Evolutionary conservation across 2,797 vertebrate genomes (phyloP).

Genomic region (Phoeniculus purpureus): DNA sequence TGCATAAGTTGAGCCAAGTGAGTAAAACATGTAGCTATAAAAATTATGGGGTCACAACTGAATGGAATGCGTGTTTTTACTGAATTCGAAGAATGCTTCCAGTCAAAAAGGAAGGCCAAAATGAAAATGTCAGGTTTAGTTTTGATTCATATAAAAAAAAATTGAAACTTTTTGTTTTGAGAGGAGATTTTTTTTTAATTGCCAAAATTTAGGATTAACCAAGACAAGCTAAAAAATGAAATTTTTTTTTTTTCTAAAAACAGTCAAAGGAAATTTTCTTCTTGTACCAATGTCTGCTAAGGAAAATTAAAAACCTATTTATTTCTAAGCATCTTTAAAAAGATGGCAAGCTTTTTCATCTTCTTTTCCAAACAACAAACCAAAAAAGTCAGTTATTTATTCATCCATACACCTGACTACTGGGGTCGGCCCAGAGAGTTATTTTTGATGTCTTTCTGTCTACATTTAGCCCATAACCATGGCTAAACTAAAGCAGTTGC

Average conservation of each 20-base stretch:
- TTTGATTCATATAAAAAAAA: background rate
- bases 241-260: background rate
- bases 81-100: background rate
- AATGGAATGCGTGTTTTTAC: background rate
- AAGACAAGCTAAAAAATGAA: background rate
- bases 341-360: accelerated
- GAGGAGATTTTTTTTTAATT: background rate
- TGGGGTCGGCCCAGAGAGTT: background rate
- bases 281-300: background rate
- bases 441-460: background rate
- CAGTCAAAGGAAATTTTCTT: background rate
- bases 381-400: background rate
- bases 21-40: background rate
- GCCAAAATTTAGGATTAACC: accelerated
- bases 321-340: background rate
- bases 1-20: background rate
- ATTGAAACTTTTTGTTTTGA: background rate
- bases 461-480: too few species aligned
- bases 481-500: too few species aligned
- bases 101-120: background rate
- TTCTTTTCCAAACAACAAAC: background rate
- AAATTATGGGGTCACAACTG: background rate
- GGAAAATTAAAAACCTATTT: background rate
- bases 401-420: background rate
- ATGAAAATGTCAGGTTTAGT: background rate